phyloP scores from a whole-genome alignment of 2,888 invertebrate genomes.

The Patella pellucida region DNA sequence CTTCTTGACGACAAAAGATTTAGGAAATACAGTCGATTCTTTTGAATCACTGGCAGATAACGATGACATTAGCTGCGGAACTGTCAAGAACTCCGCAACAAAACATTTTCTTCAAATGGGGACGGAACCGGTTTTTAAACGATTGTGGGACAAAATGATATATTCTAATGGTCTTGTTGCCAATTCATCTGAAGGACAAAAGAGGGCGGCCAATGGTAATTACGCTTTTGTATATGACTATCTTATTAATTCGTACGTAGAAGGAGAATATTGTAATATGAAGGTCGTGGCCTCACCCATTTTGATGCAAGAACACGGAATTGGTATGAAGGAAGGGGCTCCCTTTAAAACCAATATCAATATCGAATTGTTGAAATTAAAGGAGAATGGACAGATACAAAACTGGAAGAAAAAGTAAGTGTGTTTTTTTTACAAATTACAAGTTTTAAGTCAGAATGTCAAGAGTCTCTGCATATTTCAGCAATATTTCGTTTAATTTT shows the following conservation, averaged over 20 bases:
- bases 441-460: background rate
- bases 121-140: constrained; percentile 34
- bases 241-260: constrained; percentile 54
- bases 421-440: background rate
- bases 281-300: constrained; percentile 54
- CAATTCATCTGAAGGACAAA: constrained; percentile 20
- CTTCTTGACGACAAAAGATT: constrained; percentile 58
- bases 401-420: constrained; percentile 52
- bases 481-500: too few species aligned
- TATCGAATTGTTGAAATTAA: constrained; percentile 53
- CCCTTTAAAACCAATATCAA: constrained; percentile 56
- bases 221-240: constrained; percentile 60
- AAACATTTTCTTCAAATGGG: constrained; percentile 47
- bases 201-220: constrained; percentile 15
- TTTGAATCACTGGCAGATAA: constrained; percentile 50
- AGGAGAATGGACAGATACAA: constrained; percentile 51
- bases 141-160: constrained; percentile 43
- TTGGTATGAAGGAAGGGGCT: constrained; percentile 54
- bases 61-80: constrained; percentile 42
- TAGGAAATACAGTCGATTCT: constrained; percentile 49
- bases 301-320: constrained; percentile 60
- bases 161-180: constrained; percentile 19
- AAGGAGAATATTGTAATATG: constrained; percentile 51
- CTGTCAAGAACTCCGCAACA: constrained; percentile 56
- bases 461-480: too few species aligned